A percentile compares a stretch with the other conserved stretches of the same genome.
phyloP scores from a whole-genome alignment of 2,797 vertebrate genomes.

The Lophius americanus region DNA sequence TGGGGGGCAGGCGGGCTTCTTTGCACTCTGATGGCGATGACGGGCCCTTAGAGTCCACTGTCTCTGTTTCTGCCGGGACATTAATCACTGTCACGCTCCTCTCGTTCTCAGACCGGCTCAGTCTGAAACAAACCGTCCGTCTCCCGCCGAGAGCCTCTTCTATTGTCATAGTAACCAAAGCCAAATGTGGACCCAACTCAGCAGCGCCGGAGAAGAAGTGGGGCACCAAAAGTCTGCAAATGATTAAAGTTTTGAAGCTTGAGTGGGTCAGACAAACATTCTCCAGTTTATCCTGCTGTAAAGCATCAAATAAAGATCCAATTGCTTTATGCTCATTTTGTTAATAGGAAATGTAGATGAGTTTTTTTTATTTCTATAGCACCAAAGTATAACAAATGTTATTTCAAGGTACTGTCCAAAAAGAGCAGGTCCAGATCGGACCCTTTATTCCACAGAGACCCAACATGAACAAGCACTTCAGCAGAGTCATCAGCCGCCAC shows the following conservation, averaged over 20 bases:
- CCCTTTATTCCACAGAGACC: no score
- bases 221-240: conserved; percentile 36
- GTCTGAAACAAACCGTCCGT: conserved; percentile 65
- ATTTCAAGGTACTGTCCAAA: no score
- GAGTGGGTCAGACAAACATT: conserved; percentile 3
- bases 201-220: conserved; percentile 26
- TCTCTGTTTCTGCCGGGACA: conserved; percentile 74
- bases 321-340: no score
- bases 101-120: conserved; percentile 63
- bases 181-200: conserved; percentile 48
- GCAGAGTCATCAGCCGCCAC: no score
- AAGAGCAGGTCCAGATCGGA: no score
- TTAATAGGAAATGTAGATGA: no score
- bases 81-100: conserved; percentile 83
- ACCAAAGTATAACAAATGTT: no score
- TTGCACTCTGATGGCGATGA: conserved; percentile 19
- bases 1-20: conserved; percentile 7
- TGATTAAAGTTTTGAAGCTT: conserved; percentile 8
- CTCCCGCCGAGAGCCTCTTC: conserved; percentile 65
- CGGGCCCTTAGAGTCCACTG: conserved; percentile 54
- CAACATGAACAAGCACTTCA: no score
- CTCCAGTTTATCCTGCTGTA: no score
- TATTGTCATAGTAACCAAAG: conserved; percentile 78
- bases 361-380: no score
- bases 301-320: no score